Conservation (phyloP, 2,888 invertebrate species). For the Leptinotarsa juncta region DNA sequence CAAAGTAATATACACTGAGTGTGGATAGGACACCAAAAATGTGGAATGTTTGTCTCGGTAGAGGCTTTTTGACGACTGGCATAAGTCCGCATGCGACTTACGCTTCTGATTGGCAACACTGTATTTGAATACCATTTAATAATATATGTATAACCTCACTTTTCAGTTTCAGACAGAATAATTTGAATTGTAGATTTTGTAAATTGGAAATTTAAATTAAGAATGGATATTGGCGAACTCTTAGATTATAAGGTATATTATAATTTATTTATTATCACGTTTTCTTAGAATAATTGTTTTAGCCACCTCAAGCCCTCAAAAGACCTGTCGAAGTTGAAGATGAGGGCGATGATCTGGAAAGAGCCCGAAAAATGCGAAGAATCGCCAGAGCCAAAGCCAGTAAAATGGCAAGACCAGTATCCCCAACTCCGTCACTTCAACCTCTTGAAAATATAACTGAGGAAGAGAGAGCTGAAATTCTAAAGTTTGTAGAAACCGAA, state of each 20-base stretch:
- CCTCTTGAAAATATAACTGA: conserved; percentile 71
- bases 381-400: conserved; percentile 69
- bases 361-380: conserved; percentile 73
- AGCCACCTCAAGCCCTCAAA: conserved; percentile 89
- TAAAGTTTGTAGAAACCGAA: conserved; percentile 86
- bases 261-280: background rate
- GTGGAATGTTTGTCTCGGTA: no score
- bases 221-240: conserved; percentile 72
- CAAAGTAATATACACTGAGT: no score
- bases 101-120: background rate
- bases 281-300: conserved; percentile 45
- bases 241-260: conserved; percentile 69
- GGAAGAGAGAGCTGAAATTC: conserved; percentile 83
- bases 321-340: conserved; percentile 73
- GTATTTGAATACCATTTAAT: no score
- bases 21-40: no score
- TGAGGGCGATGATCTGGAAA: conserved; percentile 76
- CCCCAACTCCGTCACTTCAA: conserved; percentile 64
- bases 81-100: no score
- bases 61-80: no score
- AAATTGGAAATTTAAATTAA: background rate
- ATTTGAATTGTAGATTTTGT: background rate
- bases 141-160: background rate
- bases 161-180: background rate
- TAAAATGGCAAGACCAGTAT: conserved; percentile 65